Evolutionary conservation across 2,113 vertebrate genomes (phyloP), one percentile per base, ranked within the genome.

Genomic region (Psophia crepitans): DNA sequence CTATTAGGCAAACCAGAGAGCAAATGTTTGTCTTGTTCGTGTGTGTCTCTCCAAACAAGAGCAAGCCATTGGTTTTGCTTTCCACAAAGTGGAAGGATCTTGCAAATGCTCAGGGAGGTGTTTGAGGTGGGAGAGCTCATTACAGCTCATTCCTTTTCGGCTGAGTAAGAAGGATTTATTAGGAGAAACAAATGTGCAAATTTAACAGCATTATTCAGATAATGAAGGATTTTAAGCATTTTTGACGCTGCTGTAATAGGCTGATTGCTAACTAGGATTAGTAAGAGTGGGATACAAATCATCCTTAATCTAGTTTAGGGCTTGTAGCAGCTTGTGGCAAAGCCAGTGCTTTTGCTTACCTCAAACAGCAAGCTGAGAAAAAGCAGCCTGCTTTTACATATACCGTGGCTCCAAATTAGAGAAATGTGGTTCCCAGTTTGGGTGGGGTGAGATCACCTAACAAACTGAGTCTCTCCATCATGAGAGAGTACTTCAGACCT

Each of bases 311-410:
- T 96, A 89, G 84, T 94, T 85, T 49, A 88, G 87, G 82, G 70
- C 65, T 91, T 96, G 94, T 95, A 93, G 56, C 78, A 90, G 92
- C 87, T 94, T 92, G 95, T 92, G 88, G 76, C 49, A 80, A 83
- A 90, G 77, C 39, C 44, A 39, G 43, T 76, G 77, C 32, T 82
- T 91, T 93, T 94, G 74, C 84, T 93, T 95, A 94, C 87, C 89
- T 96, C 84, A 82, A 87, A 93, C 33, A 79, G 39, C 35, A 75
- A 30, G 93, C 89, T 92, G 73, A 79, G n/a, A 87, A 91, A 78
- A 87, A 87, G 30, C 74, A 82, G 65, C 69, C 93, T 91, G 57
- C 30, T 87, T 96, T 90, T 85, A 85, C 41, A 41, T 92, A 56
- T 43, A 78, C 60, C 11, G 4, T 49, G 44, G 79, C 68, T 84